A percentile compares a stretch with the other conserved stretches of the same genome.
Evolutionary conservation across 2,797 vertebrate genomes (phyloP).

Genomic region (Anguilla marmorata): DNA sequence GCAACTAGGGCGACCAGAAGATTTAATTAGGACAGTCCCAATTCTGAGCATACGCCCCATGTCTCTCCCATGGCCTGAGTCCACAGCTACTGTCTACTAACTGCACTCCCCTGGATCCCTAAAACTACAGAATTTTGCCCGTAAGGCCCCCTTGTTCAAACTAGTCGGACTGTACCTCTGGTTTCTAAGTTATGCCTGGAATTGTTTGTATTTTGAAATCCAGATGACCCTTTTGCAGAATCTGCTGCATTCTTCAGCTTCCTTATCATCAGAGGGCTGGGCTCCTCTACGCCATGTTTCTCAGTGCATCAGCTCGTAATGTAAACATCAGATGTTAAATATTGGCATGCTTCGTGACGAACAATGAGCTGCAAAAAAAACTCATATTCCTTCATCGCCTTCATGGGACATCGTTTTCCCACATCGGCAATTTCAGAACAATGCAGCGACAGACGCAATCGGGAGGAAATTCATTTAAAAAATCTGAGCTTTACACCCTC

Average conservation of each 20-base stretch:
- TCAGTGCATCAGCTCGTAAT: slow-evolving; percentile 45
- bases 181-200: not conserved
- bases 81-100: not conserved
- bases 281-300: slow-evolving; percentile 59
- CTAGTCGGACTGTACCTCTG: not conserved
- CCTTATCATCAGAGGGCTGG: slow-evolving; percentile 37
- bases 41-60: not conserved
- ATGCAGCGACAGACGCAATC: slow-evolving; percentile 34
- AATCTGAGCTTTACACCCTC: slow-evolving; percentile 4
- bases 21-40: not conserved
- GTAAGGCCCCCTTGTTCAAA: not conserved
- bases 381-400: slow-evolving; percentile 7
- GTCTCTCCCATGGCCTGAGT: not conserved
- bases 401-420: slow-evolving; percentile 17
- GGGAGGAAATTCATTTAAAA: slow-evolving; percentile 22
- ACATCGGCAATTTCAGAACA: slow-evolving; percentile 41
- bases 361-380: slow-evolving; percentile 54
- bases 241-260: slow-evolving; percentile 33
- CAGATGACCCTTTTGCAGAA: not conserved
- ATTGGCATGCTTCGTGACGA: slow-evolving; percentile 32
- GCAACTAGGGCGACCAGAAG: not conserved
- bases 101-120: not conserved
- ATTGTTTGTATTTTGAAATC: not conserved
- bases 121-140: not conserved
- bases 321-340: slow-evolving; percentile 35